Evolutionary conservation across 2,797 vertebrate species (phyloP).

Genomic region (Alca torda): DNA sequence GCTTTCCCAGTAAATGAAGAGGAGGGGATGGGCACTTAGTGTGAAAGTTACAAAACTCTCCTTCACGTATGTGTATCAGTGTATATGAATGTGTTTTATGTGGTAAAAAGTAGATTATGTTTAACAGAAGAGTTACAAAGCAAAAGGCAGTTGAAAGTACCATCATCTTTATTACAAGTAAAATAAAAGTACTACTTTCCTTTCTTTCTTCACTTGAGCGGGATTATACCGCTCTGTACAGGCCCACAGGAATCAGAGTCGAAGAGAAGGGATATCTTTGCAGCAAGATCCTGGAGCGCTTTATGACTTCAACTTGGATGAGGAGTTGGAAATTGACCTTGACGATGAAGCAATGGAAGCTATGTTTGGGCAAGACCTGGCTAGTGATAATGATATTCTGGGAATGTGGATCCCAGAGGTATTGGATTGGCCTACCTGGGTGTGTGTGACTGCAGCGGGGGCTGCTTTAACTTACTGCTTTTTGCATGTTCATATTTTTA

Average conservation of each 20-base stretch:
- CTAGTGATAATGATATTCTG: conserved; percentile 97
- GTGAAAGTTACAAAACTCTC: neutral
- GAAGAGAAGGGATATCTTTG: conserved; percentile 87
- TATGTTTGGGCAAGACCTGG: conserved; percentile 97
- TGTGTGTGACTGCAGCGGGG: conserved; percentile 93
- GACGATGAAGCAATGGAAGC: conserved; percentile 99
- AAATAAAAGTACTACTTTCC: conserved; percentile 66
- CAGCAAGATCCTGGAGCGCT: conserved; percentile 90
- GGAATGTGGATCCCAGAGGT: conserved; percentile 99
- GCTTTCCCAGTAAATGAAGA: neutral
- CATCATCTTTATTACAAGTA: neutral
- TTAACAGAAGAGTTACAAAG: neutral
- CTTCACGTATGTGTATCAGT: accelerated
- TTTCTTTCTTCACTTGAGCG: conserved; percentile 73
- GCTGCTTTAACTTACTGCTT: conserved; percentile 81
- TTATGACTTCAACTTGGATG: conserved; percentile 97
- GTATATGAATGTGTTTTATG: neutral
- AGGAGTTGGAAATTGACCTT: conserved; percentile 96
- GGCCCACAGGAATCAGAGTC: conserved; percentile 92
- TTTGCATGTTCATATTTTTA: conserved; percentile 31
- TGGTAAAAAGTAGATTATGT: neutral
- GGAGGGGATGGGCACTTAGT: neutral
- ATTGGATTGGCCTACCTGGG: conserved; percentile 99
- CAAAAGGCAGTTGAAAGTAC: neutral
- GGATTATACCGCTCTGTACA: conserved; percentile 97